These are phyloP conservation scores for Sminthurinus aureus DNA, from an alignment of 2,888 invertebrate genomes.

Conservation along the genomic window DNA sequence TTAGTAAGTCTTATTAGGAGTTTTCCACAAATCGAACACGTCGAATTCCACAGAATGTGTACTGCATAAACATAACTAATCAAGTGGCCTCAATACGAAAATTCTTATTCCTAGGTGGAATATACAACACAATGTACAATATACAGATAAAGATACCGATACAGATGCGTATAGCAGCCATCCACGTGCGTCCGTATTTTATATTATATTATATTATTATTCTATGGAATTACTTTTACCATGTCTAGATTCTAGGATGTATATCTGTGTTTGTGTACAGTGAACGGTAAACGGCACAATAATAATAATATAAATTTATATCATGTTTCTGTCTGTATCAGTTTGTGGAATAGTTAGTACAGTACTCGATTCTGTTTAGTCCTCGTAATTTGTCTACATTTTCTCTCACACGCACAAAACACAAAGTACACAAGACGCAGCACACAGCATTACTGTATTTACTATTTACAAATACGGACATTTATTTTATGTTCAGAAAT, in stretches of 20 bases:
- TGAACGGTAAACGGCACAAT: no score
- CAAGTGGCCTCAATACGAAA: not conserved
- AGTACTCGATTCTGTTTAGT: not conserved
- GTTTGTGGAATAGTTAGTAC: not conserved
- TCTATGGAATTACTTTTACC: no score
- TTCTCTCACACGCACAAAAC: not conserved
- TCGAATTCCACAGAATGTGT: not conserved
- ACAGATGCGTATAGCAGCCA: no score
- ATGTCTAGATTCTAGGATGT: no score
- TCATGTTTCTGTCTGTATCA: not conserved
- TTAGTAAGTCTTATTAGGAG: constrained; percentile 13
- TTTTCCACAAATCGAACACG: constrained; percentile 19
- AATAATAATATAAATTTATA: no score
- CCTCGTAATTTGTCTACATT: not conserved
- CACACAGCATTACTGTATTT: not conserved
- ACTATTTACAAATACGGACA: not conserved
- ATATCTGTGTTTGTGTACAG: no score
- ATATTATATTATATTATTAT: no score
- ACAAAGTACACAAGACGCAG: no score
- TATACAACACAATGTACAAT: no score
- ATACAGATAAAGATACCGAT: no score
- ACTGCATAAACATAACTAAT: constrained; percentile 1
- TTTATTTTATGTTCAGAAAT: not conserved
- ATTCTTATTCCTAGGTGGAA: not conserved
- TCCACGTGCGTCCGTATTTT: no score